Evolutionary conservation across 2,888 invertebrate genomes (phyloP).

Genomic region (Morpho deidamia): DNA sequence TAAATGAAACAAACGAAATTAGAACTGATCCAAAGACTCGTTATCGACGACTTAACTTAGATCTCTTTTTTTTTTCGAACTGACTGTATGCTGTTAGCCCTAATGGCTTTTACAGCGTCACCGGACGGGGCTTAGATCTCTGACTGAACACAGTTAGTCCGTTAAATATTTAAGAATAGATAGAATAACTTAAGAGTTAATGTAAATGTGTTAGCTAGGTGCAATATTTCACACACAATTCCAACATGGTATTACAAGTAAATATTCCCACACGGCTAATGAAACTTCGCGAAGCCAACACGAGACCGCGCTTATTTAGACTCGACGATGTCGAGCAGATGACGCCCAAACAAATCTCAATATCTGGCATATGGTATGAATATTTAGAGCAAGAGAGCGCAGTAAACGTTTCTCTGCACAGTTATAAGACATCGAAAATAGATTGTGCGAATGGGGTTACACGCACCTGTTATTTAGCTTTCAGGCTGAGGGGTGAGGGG

Average conservation of each 20-base stretch:
- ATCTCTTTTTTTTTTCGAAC: too few species aligned
- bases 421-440: conserved; percentile 77
- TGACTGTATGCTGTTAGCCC: too few species aligned
- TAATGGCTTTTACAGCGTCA: too few species aligned
- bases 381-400: conserved; percentile 72
- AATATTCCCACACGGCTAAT: conserved; percentile 66
- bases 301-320: conserved; percentile 64
- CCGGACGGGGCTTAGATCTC: too few species aligned
- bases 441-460: conserved; percentile 78
- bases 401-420: conserved; percentile 68
- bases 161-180: too few species aligned
- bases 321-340: conserved; percentile 67
- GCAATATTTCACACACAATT: conserved; percentile 49
- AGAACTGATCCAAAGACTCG: too few species aligned
- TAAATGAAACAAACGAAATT: too few species aligned
- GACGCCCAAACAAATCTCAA: conserved; percentile 75
- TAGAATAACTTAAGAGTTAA: neutral
- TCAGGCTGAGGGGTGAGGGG: conserved; percentile 54
- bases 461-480: conserved; percentile 77
- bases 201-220: neutral
- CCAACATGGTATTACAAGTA: conserved; percentile 60
- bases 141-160: too few species aligned
- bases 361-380: conserved; percentile 75
- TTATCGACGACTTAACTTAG: too few species aligned
- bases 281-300: conserved; percentile 66